These are phyloP conservation scores for Euborellia annulipes DNA, from an alignment of 1,140 invertebrate genomes.

Conservation along the genomic window DNA sequence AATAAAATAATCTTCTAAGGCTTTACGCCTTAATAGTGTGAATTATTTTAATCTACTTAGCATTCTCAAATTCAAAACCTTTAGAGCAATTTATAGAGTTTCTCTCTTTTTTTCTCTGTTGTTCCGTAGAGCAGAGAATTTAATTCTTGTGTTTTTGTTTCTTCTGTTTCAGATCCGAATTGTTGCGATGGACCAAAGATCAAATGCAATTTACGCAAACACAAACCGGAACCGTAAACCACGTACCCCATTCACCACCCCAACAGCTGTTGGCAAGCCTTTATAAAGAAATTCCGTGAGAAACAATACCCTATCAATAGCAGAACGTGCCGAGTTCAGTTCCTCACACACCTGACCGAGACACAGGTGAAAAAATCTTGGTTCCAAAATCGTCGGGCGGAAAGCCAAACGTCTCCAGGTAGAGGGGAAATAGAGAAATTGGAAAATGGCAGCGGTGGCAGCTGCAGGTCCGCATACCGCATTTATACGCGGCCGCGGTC, in stretches of 20 bases:
- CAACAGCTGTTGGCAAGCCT: slow-evolving; percentile 85
- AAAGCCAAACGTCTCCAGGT: slow-evolving; percentile 90
- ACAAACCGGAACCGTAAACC: slow-evolving; percentile 96
- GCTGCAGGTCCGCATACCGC: slow-evolving; percentile 25
- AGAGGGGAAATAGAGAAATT: slow-evolving; percentile 80
- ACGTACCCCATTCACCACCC: slow-evolving; percentile 90
- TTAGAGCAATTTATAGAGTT: too few species aligned
- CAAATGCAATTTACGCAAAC: slow-evolving; percentile 85
- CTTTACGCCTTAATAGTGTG: too few species aligned
- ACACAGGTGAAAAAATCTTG: slow-evolving; percentile 96
- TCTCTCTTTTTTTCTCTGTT: too few species aligned
- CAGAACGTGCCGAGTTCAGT: slow-evolving; percentile 92
- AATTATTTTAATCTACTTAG: too few species aligned
- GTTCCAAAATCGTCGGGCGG: slow-evolving; percentile 91
- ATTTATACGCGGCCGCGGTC: slow-evolving; percentile 6
- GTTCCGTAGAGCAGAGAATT: too few species aligned
- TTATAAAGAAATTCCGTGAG: slow-evolving; percentile 89
- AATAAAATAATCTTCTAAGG: too few species aligned
- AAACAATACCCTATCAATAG: slow-evolving; percentile 94
- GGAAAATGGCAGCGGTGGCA: slow-evolving; percentile 53
- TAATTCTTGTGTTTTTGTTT: slow-evolving; percentile 1
- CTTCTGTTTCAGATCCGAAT: neutral
- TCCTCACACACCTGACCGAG: slow-evolving; percentile 86
- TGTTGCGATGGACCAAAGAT: slow-evolving; percentile 20
- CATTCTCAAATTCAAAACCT: too few species aligned